A percentile compares a stretch with the other conserved stretches of the same genome.
Evolutionary conservation across 92 coral and sea anemone genomes (phyloP).

Genomic region (Heliopora coerulea): DNA sequence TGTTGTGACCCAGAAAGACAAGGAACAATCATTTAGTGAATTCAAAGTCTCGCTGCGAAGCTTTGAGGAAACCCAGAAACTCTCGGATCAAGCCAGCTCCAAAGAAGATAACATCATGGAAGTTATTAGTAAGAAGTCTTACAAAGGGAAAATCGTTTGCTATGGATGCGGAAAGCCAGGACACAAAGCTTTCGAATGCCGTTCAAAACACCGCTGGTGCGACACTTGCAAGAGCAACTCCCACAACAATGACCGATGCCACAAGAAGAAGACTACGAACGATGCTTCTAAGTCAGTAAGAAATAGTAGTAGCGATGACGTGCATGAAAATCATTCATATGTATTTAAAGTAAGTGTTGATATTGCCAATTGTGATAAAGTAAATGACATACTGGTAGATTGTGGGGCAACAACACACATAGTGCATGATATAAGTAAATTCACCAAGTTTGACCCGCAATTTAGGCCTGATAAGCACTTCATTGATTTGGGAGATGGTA

Average conservation of each 20-base stretch:
- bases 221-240: constrained; percentile 6
- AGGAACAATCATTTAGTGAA: constrained; percentile 15
- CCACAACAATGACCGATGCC: constrained; percentile 8
- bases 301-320: neutral
- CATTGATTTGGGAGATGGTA: constrained; percentile 47
- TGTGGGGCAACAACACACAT: constrained; percentile 49
- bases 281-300: constrained; percentile 12
- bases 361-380: neutral
- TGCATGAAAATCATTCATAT: constrained; percentile 30
- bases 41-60: constrained; percentile 38
- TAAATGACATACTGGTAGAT: constrained; percentile 38
- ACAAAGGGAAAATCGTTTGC: constrained; percentile 2
- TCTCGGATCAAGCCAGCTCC: neutral
- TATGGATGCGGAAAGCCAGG: constrained; percentile 33
- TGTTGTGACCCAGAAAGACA: constrained; percentile 28
- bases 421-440: constrained; percentile 34
- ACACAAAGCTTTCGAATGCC: constrained; percentile 21
- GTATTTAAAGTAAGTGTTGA: constrained; percentile 28
- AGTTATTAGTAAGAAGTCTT: neutral
- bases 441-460: constrained; percentile 26
- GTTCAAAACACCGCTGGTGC: constrained; percentile 2
- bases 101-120: constrained; percentile 30
- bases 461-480: constrained; percentile 42
- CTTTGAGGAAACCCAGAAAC: constrained; percentile 32
- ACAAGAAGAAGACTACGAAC: constrained; percentile 16